These are phyloP conservation scores for Eulemur albifrons DNA, from an alignment of 2,797 vertebrate species.

Conservation along the genomic window DNA sequence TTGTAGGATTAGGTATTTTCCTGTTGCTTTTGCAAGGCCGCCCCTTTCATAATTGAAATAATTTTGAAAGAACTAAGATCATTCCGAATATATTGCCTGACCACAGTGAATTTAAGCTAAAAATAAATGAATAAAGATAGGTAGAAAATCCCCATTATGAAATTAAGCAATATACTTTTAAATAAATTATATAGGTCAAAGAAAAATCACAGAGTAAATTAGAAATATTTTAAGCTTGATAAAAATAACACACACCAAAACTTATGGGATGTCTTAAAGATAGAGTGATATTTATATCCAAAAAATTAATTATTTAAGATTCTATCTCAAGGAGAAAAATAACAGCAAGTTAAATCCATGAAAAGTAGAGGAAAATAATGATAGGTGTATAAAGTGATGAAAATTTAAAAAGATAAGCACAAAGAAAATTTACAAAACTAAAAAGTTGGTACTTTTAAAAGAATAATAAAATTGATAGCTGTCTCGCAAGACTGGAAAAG, in stretches of 20 bases:
- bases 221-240: neutral
- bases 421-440: conserved; percentile 14
- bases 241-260: neutral
- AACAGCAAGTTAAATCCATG: neutral
- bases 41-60: too few species aligned
- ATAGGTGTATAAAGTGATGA: neutral
- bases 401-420: neutral
- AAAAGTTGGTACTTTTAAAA: neutral
- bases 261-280: neutral
- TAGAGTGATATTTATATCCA: neutral
- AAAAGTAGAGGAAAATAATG: neutral
- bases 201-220: neutral
- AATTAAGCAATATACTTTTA: neutral
- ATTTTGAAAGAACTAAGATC: neutral
- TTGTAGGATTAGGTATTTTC: too few species aligned
- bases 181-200: neutral
- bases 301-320: neutral
- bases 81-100: neutral
- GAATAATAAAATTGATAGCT: neutral
- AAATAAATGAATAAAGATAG: neutral
- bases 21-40: too few species aligned
- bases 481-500: neutral
- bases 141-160: neutral
- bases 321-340: neutral
- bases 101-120: neutral